Conservation (phyloP, 2,888 invertebrate species). For the Leptopterna dolabrata region DNA sequence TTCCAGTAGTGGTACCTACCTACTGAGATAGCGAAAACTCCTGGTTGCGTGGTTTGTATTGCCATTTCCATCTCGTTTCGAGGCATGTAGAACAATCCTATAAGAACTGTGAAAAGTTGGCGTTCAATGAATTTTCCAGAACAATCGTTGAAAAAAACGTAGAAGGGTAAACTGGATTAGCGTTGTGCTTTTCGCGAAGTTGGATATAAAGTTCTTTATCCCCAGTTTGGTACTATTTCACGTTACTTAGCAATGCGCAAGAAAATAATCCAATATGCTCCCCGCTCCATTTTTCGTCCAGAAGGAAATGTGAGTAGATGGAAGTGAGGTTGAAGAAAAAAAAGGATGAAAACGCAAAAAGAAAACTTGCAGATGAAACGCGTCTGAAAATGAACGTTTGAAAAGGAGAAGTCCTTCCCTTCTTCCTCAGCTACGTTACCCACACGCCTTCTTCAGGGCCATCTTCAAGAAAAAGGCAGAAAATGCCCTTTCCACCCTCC, state of each 20-base stretch:
- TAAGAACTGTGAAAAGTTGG: background rate
- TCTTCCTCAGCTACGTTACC: background rate
- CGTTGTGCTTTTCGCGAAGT: background rate
- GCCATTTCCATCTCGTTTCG: no score
- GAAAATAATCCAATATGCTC: background rate
- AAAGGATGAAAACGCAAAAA: background rate
- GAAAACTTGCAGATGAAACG: conserved; percentile 24
- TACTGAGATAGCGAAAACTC: no score
- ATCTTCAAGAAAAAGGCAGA: background rate
- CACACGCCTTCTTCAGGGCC: background rate
- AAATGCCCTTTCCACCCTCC: background rate
- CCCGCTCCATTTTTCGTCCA: background rate
- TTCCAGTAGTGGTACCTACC: no score
- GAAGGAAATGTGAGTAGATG: background rate
- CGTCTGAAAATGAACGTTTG: conserved; percentile 22
- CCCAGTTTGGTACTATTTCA: background rate
- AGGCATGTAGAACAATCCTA: no score
- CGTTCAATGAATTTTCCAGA: background rate
- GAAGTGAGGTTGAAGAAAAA: background rate
- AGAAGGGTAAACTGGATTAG: background rate
- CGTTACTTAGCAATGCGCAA: conserved; percentile 3
- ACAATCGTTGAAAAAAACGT: background rate
- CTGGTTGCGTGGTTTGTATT: no score
- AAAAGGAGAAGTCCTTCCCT: background rate
- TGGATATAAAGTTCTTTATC: background rate